Evolutionary conservation across 2,888 invertebrate species (phyloP), one percentile per base, ranked within the genome.

Genomic region (Heliconius sara): DNA sequence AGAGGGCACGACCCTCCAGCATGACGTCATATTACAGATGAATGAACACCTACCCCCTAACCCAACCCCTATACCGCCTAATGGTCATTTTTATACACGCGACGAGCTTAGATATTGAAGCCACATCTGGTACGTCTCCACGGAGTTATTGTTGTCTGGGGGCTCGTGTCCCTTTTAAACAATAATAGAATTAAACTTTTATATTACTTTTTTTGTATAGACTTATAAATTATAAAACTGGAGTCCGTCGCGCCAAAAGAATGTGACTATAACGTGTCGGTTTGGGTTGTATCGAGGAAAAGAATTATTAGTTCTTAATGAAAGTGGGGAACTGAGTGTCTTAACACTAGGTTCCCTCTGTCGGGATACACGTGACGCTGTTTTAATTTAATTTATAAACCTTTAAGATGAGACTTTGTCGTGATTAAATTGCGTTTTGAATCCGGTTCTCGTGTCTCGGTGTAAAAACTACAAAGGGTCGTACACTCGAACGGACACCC

Each of bases 11-110:
- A 93, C 93, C 94, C 91, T 90, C 19, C 90, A 83, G 84, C 86
- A 88, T 93, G 93, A 93, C 94, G 94, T 93, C 93, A 93, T 88
- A 87, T 84, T 84, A 87, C 91, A 90, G 91, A 93, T 94, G 94
- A 94, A 94, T 93, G 94, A 92, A 92, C 91, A 91, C 83, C 89
- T 88, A 86, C 90, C 88, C 86, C 83, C 84, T 83, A 84, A 80
- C 85, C 73, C 60, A 60, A 83, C 88, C 87, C 84, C 80, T 84
- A 52, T 2, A 52, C 84, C 86, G 81, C 87, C 85, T 84, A 85
- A 85, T 88, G 90, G 90, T 89, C 91, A 91, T 86, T 88, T 89
- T 88, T 88, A 86, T 85, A 88, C 87, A 84, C 85, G 82, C 88
- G 86, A 88, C 85, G 87, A 89, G 86, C 85, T 89, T 85, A 86